Conservation (phyloP, 2,797 vertebrate genomes). For the Siniperca undulata region DNA sequence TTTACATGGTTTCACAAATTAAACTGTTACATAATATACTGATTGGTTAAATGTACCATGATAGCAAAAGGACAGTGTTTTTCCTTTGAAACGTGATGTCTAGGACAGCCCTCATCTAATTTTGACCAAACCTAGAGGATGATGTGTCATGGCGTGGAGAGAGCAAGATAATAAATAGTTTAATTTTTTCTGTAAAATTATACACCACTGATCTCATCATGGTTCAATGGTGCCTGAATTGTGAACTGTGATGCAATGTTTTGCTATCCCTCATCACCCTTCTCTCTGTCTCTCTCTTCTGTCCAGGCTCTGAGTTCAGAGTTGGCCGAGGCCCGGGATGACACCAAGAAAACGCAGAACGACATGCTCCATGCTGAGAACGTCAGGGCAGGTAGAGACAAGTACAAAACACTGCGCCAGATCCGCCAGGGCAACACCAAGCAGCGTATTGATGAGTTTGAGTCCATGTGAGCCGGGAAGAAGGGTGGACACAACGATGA, state of each 20-base stretch:
- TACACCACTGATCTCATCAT: not conserved
- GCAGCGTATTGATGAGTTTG: constrained; percentile 98
- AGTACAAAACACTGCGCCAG: constrained; percentile 98
- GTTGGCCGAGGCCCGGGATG: constrained; percentile 95
- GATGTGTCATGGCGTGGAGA: not conserved
- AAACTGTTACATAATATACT: not conserved
- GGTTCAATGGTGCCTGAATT: not conserved
- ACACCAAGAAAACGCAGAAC: constrained; percentile 97
- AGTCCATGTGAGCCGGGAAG: constrained; percentile 93
- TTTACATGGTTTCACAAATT: not conserved
- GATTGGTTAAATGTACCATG: no score
- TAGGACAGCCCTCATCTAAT: not conserved
- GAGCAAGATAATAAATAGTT: not conserved
- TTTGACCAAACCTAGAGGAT: not conserved
- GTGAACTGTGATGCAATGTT: not conserved
- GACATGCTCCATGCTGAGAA: constrained; percentile 98
- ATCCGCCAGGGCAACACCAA: constrained; percentile 99
- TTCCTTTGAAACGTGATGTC: no score
- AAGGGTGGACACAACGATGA: not conserved
- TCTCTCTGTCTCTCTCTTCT: constrained; percentile 8
- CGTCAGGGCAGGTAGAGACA: constrained; percentile 95
- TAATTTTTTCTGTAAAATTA: not conserved
- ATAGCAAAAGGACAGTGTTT: no score
- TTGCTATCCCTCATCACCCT: not conserved
- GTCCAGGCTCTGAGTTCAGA: constrained; percentile 95